Base-by-base conservation (phyloP, 2,797 vertebrate genomes). In the Coregonus ussuriensis region DNA sequence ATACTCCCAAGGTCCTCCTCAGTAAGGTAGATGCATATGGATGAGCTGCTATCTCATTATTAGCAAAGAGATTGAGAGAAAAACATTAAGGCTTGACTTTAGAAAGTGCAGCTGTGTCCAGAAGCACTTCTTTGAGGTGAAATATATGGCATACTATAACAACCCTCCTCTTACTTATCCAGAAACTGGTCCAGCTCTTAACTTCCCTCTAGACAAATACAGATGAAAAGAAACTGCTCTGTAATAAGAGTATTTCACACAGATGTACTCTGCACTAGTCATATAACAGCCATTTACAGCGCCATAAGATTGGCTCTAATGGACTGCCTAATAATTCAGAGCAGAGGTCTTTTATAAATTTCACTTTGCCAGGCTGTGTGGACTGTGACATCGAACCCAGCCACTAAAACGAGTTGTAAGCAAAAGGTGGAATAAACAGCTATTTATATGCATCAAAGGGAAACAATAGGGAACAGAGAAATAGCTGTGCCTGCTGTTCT, bases 11-110 rank as follows among this genome's bases (percentile, higher is more conserved):
- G 47, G 70, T 31, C 47, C 72, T 51, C n/a, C 71, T 69, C 31
- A 71, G 47, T n/a, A 75, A 81, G 63, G 62, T 68, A 31, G 25
- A 71, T 53, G 52, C 72, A 56, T 87, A 88, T 88, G 84, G 77
- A 87, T 88, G 84, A 85, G 82, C 35, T 52, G 81, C 35, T 52
- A 71, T 74, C 81, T 83, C 84, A 84, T 88, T 84, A 85, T 84
- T 77, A 81, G 79, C 77, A 72, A 80, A 83, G 31, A 69, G 33
- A 37, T 37, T 15, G 1, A 83, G 71, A 84, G 62, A 68, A 37
- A 71, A 69, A 25, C 4, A 65, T 74, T 53, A 35, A 70, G 18
- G 53, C 52, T 25, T 56, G 31, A 4, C 18, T 18, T 53, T 56
- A 71, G 72, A 79, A 59, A 80, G 74, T 70, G 21, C 62, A 68